These are phyloP conservation scores for Pomacea maculata DNA, from an alignment of 1,140 invertebrate species.

Conservation along the genomic window DNA sequence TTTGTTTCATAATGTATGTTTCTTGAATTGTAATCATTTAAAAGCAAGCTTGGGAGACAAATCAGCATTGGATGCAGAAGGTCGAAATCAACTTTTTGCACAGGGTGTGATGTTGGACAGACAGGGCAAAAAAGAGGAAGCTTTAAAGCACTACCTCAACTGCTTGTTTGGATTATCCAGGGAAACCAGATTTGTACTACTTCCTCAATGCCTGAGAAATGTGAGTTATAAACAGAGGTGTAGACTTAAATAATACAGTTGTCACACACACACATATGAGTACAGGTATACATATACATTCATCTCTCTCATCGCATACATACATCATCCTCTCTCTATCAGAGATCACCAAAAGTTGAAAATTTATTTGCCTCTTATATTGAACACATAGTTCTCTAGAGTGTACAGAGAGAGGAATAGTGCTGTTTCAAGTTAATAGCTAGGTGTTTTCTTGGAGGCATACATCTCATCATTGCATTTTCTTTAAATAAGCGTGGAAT, in stretches of 20 bases:
- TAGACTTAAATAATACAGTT: not conserved
- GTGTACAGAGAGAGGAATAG: too few species aligned
- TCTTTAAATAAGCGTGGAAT: too few species aligned
- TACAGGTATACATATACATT: not conserved
- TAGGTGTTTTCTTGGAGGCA: too few species aligned
- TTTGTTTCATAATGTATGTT: too few species aligned
- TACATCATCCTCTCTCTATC: too few species aligned
- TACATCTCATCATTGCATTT: too few species aligned
- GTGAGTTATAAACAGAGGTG: conserved; percentile 37
- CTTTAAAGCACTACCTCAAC: conserved; percentile 55
- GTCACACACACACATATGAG: conserved; percentile 1
- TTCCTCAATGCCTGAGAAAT: conserved; percentile 59
- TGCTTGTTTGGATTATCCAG: conserved; percentile 50
- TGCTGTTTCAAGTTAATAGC: too few species aligned
- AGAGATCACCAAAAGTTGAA: too few species aligned
- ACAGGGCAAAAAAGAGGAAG: conserved; percentile 42
- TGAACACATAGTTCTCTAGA: too few species aligned
- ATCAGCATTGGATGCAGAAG: conserved; percentile 31
- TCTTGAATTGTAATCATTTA: not conserved
- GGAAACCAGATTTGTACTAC: conserved; percentile 46
- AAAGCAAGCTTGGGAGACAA: conserved; percentile 36
- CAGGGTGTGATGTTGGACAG: conserved; percentile 44
- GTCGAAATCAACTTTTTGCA: conserved; percentile 53
- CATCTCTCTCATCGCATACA: too few species aligned
- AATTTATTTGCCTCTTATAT: too few species aligned